These are phyloP conservation scores for Acropora yongei DNA, from an alignment of 64 coral and sea anemone genomes.

Conservation along the genomic window DNA sequence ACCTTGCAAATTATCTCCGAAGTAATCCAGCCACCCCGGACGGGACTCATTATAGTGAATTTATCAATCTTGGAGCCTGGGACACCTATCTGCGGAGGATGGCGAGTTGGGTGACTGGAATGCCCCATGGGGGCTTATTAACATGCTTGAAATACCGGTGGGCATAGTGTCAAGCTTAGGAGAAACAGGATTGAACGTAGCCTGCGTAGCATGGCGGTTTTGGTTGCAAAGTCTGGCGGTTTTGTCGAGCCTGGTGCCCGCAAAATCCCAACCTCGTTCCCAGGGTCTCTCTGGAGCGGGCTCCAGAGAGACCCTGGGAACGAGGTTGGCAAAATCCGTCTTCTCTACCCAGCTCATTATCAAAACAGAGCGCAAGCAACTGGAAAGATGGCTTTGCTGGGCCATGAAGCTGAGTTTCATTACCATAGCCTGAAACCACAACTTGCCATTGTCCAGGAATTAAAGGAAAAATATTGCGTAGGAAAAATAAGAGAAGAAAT, in stretches of 20 bases:
- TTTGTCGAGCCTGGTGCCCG: no score
- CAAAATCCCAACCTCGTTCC: no score
- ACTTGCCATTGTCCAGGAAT: neutral
- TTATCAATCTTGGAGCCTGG: constrained; percentile 24
- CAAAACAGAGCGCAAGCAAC: neutral
- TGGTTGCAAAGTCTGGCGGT: no score
- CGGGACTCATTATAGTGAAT: neutral
- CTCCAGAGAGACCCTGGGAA: no score
- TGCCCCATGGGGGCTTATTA: constrained; percentile 16
- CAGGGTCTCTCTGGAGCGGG: no score
- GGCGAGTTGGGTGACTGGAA: constrained; percentile 44
- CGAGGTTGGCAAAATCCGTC: neutral
- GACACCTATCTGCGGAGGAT: constrained; percentile 12
- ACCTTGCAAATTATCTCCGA: no score
- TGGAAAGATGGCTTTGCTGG: neutral
- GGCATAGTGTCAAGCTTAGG: neutral
- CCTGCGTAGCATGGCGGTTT: no score
- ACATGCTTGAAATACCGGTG: constrained; percentile 21
- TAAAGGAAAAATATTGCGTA: neutral
- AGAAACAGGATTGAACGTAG: no score
- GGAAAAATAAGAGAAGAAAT: constrained; percentile 28
- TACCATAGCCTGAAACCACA: neutral
- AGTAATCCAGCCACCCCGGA: neutral
- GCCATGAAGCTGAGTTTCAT: no score
- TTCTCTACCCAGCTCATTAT: neutral